Base-by-base conservation (phyloP, 2,797 vertebrate species). In the Micromesistius poutassou region DNA sequence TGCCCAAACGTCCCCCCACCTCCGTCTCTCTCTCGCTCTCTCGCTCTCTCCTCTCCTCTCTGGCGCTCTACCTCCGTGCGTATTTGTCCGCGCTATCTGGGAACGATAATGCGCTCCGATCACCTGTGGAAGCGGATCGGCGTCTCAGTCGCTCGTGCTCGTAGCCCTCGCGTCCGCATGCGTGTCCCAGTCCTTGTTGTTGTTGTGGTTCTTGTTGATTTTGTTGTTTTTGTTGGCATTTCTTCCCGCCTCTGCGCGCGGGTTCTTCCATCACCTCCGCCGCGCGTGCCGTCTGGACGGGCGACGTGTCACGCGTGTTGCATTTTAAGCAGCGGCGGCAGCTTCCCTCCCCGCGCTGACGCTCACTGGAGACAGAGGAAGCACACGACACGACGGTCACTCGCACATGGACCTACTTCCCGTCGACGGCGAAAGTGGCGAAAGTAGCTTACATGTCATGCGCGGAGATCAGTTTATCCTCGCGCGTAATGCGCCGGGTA, bases 261-360 rank as follows among this genome's bases (percentile, higher is more conserved):
- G 73, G 75, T 76, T 80, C 72, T 76, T 83, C 90, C 88, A 89
- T 82, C 83, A 79, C 87, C 83, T 86, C 88, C 88, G 85, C 62
- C 85, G 78, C 85, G 81, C 83, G 87, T 84, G 77, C 78, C 73
- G 90, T 93, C 93, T 93, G 91, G 91, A 88, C 89, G 86, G 77
- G 79, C 82, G 72, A 76, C 88, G 85, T n/a, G 89, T 91, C 92
- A 92, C 93, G 89, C 85, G 86, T 88, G 73, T 86, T 86, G 92
- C 92, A 92, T 94, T 93, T 93, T 91, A 94, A 94, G 83, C 90
- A 91, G 88, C 89, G 86, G 40, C 40, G 14, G 40, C 42, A 46
- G 10, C 13, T 79, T 87, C 93, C 93, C 93, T 91, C 92, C 92
- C 91, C 88, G 79, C 80, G 86, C 88, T 89, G 91, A 91, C 91